Conservation (phyloP, 2,888 invertebrate species). For the Oeneis ivallda region DNA sequence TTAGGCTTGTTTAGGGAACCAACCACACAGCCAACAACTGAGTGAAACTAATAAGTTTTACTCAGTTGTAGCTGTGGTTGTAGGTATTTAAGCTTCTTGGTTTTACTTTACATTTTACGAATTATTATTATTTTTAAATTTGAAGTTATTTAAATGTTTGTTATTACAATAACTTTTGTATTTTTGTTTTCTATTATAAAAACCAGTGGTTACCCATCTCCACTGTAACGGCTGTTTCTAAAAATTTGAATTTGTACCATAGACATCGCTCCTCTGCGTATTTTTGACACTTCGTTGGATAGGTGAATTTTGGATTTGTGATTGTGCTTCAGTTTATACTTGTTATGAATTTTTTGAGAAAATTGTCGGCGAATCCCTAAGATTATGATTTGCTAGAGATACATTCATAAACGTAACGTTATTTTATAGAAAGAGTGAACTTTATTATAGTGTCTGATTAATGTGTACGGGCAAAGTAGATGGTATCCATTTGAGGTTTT, state of each 20-base stretch:
- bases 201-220: background rate
- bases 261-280: slow-evolving; percentile 60
- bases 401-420: slow-evolving; percentile 10
- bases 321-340: slow-evolving; percentile 74
- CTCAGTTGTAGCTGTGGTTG: no score
- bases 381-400: slow-evolving; percentile 25
- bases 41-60: no score
- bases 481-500: slow-evolving; percentile 47
- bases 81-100: no score
- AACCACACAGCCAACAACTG: no score
- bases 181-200: no score
- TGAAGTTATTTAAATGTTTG: no score
- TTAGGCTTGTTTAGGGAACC: no score
- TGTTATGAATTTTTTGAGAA: slow-evolving; percentile 67
- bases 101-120: no score
- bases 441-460: slow-evolving; percentile 32
- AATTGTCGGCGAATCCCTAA: slow-evolving; percentile 41
- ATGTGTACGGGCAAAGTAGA: slow-evolving; percentile 28
- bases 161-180: no score
- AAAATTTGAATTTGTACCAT: slow-evolving; percentile 66
- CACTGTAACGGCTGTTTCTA: slow-evolving; percentile 50
- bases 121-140: no score
- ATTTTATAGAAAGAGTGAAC: slow-evolving; percentile 27
- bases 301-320: slow-evolving; percentile 60
- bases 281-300: slow-evolving; percentile 70